Evolutionary conservation across 2,797 vertebrate species (phyloP).

Genomic region (Chrysocyon brachyurus): DNA sequence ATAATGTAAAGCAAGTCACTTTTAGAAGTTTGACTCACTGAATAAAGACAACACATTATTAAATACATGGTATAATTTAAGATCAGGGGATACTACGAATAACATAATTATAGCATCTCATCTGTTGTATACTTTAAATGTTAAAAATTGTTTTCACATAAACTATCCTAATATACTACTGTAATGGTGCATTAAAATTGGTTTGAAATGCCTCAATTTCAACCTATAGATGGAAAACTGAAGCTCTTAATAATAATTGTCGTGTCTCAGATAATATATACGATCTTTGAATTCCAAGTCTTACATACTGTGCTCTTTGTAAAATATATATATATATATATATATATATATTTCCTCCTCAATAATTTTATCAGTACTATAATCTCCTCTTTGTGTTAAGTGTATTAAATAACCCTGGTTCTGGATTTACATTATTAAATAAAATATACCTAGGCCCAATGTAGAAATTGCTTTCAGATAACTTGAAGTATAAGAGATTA

Average conservation of each 20-base stretch:
- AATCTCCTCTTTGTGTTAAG: neutral
- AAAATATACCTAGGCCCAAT: neutral
- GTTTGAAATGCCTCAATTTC: neutral
- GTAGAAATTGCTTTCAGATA: neutral
- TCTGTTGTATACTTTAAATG: neutral
- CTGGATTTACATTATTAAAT: neutral
- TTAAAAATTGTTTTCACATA: neutral
- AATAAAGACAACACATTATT: neutral
- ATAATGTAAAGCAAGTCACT: neutral
- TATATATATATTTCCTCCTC: neutral
- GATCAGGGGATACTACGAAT: neutral
- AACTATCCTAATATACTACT: neutral
- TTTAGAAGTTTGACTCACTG: neutral
- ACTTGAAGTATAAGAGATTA: neutral
- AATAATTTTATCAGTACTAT: neutral
- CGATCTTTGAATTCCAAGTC: neutral
- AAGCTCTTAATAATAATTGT: neutral
- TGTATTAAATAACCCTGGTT: neutral
- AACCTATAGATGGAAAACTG: constrained; percentile 29
- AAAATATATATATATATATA: neutral
- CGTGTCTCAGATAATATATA: neutral
- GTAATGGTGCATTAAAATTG: neutral
- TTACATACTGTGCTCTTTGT: neutral
- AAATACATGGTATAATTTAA: neutral
- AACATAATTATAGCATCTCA: neutral